Evolutionary conservation across 2,888 invertebrate genomes (phyloP).

Genomic region (Eupeodes luniger): DNA sequence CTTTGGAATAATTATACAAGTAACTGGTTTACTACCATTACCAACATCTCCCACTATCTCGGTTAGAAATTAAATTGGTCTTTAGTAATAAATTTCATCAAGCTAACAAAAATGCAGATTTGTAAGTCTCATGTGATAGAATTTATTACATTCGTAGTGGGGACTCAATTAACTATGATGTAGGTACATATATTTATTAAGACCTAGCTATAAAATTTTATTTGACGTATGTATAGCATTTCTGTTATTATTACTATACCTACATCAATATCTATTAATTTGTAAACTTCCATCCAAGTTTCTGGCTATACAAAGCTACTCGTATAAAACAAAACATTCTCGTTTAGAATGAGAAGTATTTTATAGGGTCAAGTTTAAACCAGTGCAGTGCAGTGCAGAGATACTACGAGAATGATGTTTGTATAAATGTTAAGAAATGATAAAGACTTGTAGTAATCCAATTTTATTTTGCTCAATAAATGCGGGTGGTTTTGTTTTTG

Average conservation of each 20-base stretch:
- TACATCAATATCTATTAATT: neutral
- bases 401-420: no score
- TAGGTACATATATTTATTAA: no score
- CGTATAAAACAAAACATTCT: no score
- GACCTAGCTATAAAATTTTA: no score
- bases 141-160: neutral
- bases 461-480: no score
- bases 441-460: neutral
- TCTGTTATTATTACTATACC: no score
- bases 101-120: neutral
- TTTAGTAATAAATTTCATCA: neutral
- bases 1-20: neutral
- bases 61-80: neutral
- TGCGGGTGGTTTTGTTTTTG: neutral
- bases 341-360: neutral
- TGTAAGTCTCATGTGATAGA: neutral
- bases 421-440: neutral
- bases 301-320: neutral
- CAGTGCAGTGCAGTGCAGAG: neutral
- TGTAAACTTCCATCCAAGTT: neutral
- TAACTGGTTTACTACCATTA: neutral
- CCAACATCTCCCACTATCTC: neutral
- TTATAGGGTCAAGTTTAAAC: neutral
- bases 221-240: no score
- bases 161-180: no score